Conservation (phyloP, 2,888 invertebrate genomes). For the Drosophila kanekoi region DNA sequence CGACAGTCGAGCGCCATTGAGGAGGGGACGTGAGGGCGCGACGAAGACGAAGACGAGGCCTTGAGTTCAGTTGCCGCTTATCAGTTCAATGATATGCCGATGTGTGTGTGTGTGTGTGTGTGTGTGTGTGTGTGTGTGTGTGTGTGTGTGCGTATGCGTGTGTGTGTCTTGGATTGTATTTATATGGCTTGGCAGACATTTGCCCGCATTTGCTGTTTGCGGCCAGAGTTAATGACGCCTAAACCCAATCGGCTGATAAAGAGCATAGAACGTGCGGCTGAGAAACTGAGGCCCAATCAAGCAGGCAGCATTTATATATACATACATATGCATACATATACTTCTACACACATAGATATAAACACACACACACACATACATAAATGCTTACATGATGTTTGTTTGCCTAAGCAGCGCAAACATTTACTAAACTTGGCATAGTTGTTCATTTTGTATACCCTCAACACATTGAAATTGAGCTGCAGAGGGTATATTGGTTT, state of each 20-base stretch:
- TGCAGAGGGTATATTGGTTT: neutral
- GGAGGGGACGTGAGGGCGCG: neutral
- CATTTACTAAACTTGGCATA: slow-evolving; percentile 49
- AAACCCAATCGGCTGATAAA: slow-evolving; percentile 59
- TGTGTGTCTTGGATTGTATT: slow-evolving; percentile 14
- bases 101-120: neutral
- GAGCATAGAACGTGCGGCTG: slow-evolving; percentile 19
- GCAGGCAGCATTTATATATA: slow-evolving; percentile 10
- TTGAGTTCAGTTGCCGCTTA: slow-evolving; percentile 67
- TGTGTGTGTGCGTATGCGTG: neutral
- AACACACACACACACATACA: slow-evolving; percentile 4
- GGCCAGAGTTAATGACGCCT: slow-evolving; percentile 49
- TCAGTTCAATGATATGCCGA: slow-evolving; percentile 67
- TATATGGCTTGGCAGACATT: slow-evolving; percentile 44
- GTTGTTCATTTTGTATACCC: slow-evolving; percentile 26
- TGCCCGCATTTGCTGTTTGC: slow-evolving; percentile 48
- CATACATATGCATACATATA: slow-evolving; percentile 4
- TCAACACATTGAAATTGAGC: neutral
- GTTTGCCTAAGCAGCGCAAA: slow-evolving; percentile 25
- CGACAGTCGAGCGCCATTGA: slow-evolving; percentile 31
- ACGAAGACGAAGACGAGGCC: slow-evolving; percentile 44
- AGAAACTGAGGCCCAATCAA: slow-evolving; percentile 21
- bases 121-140: neutral
- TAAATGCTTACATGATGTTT: slow-evolving; percentile 1
- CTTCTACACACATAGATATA: neutral